Conservation (phyloP, 2,888 invertebrate species). For the Diarsia dahlii region DNA sequence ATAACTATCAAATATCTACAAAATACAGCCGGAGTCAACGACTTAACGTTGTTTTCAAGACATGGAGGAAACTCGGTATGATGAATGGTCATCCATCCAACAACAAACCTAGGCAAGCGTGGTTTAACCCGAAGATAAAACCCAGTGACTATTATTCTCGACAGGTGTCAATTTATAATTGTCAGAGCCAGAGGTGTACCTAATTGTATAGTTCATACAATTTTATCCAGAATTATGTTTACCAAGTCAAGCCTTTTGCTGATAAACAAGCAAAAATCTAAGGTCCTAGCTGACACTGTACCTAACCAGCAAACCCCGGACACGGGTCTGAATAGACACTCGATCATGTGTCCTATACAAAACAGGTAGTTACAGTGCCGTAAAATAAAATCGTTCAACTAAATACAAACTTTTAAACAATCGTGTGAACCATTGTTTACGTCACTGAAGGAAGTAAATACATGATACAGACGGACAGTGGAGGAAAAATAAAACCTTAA, state of each 20-base stretch:
- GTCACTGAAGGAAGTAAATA: background rate
- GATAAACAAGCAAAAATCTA: too few species aligned
- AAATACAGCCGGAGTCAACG: too few species aligned
- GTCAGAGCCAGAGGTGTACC: background rate
- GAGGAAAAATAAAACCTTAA: background rate
- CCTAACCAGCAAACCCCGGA: background rate
- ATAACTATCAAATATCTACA: too few species aligned
- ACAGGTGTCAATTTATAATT: background rate
- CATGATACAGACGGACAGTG: background rate
- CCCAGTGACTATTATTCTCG: background rate
- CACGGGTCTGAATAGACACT: background rate
- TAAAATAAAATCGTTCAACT: background rate
- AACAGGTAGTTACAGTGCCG: background rate
- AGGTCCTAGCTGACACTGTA: background rate
- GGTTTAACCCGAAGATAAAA: too few species aligned
- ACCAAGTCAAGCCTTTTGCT: too few species aligned
- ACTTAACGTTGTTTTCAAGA: too few species aligned
- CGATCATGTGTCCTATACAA: background rate
- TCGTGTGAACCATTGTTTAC: constrained; percentile 3
- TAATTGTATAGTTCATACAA: too few species aligned
- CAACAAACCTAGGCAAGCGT: too few species aligned
- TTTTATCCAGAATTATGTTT: too few species aligned
- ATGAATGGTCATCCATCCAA: too few species aligned
- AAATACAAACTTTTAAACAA: background rate
- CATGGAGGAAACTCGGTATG: too few species aligned